Base-by-base conservation (phyloP, 2,113 vertebrate species). In the Nyctereutes procyonoides region DNA sequence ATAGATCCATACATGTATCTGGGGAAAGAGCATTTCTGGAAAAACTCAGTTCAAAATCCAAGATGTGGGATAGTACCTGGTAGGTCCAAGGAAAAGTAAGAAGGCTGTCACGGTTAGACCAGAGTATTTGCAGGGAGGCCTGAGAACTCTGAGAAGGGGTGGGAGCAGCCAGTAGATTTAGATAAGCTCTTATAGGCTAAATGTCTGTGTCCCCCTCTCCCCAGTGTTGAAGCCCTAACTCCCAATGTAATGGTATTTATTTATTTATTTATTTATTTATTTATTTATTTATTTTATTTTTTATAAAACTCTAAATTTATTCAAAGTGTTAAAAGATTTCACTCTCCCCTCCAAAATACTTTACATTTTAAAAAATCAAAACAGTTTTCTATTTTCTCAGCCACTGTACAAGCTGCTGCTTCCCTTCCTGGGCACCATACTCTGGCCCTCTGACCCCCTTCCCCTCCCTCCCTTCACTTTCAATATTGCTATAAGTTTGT, bases 241-340 rank as follows among this genome's bases (percentile, higher is more conserved):
- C 51, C 67, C 20, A 83, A 28, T 20, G 20, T 28, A 15, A 83
- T n/a, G n/a, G n/a, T n/a, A n/a, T n/a, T n/a, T n/a, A n/a, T n/a
- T n/a, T n/a, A n/a, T n/a, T n/a, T n/a, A n/a, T n/a, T n/a, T n/a
- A n/a, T n/a, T n/a, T n/a, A n/a, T n/a, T n/a, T n/a, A n/a, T n/a
- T n/a, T n/a, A n/a, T n/a, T n/a, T n/a, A n/a, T n/a, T n/a, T n/a
- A n/a, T n/a, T n/a, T n/a, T n/a, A n/a, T n/a, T n/a, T 93, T 96
- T 94, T 97, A 96, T 32, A 95, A 97, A 98, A 97, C 95, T 94
- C 96, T 97, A 98, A 12, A 65, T 99, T 99, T 99, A 99, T 99
- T 99, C 97, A 98, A 99, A 99, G 97, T 3, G 15, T 98, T 98
- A 99, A 97, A 98, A 98, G 98, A 95, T 87, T 94, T 88, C 63